These are phyloP conservation scores for Pseudomugil gertrudae DNA, from an alignment of 2,797 vertebrate genomes.

Conservation along the genomic window DNA sequence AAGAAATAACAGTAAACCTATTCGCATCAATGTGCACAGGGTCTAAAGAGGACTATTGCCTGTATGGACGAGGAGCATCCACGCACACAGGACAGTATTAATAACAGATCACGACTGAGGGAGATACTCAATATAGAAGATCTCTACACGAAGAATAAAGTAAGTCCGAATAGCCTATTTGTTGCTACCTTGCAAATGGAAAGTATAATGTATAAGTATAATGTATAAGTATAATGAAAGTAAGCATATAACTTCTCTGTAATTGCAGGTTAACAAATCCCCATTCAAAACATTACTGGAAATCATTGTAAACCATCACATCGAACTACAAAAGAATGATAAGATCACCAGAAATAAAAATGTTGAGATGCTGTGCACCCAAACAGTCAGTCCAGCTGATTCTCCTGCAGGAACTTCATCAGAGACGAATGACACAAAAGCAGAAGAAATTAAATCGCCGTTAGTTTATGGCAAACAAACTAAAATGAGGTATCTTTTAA, in stretches of 20 bases:
- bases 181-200: not conserved
- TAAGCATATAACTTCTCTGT: constrained; percentile 22
- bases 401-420: constrained; percentile 39
- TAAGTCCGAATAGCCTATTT: constrained; percentile 32
- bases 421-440: constrained; percentile 46
- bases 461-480: constrained; percentile 33
- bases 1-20: not conserved
- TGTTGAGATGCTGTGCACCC: constrained; percentile 8
- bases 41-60: constrained; percentile 88
- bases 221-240: not conserved
- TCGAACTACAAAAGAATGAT: constrained; percentile 73
- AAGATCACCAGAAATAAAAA: constrained; percentile 7
- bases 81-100: constrained; percentile 88
- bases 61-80: constrained; percentile 93
- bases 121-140: constrained; percentile 86
- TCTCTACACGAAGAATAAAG: constrained; percentile 92
- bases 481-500: constrained; percentile 73
- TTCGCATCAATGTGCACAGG: constrained; percentile 78
- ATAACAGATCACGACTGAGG: constrained; percentile 88
- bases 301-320: constrained; percentile 89
- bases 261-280: constrained; percentile 81
- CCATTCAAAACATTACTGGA: constrained; percentile 92
- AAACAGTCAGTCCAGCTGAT: constrained; percentile 36
- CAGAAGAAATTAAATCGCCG: not conserved
- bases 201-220: too few relatives aligned